Base-by-base conservation (phyloP, 2,888 invertebrate species). In the Agrochola litura region DNA sequence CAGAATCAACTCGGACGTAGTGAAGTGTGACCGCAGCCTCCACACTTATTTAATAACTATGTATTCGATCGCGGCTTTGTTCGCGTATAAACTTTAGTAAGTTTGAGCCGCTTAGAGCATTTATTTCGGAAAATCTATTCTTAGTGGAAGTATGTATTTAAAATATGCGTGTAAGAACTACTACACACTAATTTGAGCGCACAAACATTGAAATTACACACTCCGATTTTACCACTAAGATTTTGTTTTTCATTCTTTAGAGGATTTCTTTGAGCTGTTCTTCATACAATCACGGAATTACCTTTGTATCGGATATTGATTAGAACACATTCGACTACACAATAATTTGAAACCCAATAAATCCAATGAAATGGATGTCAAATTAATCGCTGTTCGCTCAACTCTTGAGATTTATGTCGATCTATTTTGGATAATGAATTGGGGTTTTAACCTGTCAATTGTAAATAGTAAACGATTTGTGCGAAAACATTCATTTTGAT, bases 321-420 rank as follows among this genome's bases (percentile, higher is more conserved):
- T 46, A 68, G 37, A 69, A 37, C 4, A 12, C 22, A 37, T 14
- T 56, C 37, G 61, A 76, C 49, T 64, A 70, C 37, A 30, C 61
- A 73, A 54, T 60, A 37, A 60, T 77, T 77, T 22, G 12, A 68
- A 77, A 71, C 61, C 63, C 64, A 66, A 87, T 77, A 80, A 85
- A 83, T 79, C 67, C 22, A 66, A 70, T 58, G 5, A 75, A 76
- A 80, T 66, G n/a, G 41, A 76, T 81, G 68, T 81, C 73, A 82
- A 84, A 82, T 81, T 81, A 78, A 87, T 84, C 63, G 76, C n/a
- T 76, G 68, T 84, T 86, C 49, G 52, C 14, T 19, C 56, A 81
- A 71, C 79, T 79, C 30, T 46, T 54, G 64, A 70, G 66, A 84
- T 84, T 86, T 81, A 87, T 82, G 69, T 52, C 71, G 43, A 80